A percentile compares a stretch with the other conserved stretches of the same genome.
phyloP scores from a whole-genome alignment of 64 coral and sea anemone species.

The Orbicella faveolata region DNA sequence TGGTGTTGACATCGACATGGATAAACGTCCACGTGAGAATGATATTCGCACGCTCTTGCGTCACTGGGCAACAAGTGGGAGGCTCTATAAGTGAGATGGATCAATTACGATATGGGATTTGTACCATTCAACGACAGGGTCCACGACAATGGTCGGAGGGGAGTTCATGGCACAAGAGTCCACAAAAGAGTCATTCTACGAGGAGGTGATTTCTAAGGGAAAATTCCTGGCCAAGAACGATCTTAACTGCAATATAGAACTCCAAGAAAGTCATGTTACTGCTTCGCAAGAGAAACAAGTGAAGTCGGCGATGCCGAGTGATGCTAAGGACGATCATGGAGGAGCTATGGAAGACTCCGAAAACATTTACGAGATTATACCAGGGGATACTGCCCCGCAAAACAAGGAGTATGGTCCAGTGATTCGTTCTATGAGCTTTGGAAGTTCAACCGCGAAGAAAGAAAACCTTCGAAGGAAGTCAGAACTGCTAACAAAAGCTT shows the following conservation, averaged over 20 bases:
- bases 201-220: neutral
- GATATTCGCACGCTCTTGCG: neutral
- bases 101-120: neutral
- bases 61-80: constrained; percentile 15
- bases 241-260: constrained; percentile 21
- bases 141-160: neutral
- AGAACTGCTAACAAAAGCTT: neutral
- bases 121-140: constrained; percentile 39
- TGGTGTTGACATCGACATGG: neutral
- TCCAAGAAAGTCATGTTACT: neutral
- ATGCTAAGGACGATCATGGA: neutral
- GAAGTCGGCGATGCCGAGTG: neutral
- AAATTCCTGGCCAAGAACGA: neutral
- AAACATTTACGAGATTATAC: constrained; percentile 49
- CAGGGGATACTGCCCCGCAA: neutral
- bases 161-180: constrained; percentile 12
- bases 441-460: neutral
- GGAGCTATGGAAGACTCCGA: neutral
- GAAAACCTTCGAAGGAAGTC: neutral
- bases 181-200: constrained; percentile 12
- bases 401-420: neutral
- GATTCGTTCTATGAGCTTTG: constrained; percentile 24
- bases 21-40: neutral
- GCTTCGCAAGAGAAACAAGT: neutral
- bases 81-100: neutral